Conservation (phyloP, 2,888 invertebrate species). For the Cybosia mesomella region DNA sequence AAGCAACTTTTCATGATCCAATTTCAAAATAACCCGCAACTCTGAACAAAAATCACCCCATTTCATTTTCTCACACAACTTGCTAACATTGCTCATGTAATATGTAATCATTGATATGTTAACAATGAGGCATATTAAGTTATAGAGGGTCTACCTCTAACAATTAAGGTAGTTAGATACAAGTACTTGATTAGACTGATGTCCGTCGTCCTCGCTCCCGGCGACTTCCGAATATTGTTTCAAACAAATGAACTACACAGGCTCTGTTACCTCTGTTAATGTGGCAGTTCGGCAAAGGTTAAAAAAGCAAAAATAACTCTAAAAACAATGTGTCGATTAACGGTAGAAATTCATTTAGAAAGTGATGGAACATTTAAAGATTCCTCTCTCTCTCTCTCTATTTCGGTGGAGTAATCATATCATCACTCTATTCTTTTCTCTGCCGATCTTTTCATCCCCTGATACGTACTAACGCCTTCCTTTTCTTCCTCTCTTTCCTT, state of each 20-base stretch:
- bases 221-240: conserved; percentile 71
- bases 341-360: neutral
- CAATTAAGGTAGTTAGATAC: conserved; percentile 70
- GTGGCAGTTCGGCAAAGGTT: neutral
- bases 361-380: neutral
- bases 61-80: neutral
- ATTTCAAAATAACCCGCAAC: neutral
- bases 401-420: too few species aligned
- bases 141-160: conserved; percentile 36
- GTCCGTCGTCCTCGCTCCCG: conserved; percentile 73
- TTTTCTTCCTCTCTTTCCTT: too few species aligned
- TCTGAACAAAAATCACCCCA: neutral
- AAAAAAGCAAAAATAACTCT: neutral
- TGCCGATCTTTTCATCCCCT: too few species aligned
- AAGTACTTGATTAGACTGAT: conserved; percentile 72
- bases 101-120: conserved; percentile 35
- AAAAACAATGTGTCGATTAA: neutral
- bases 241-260: conserved; percentile 61
- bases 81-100: conserved; percentile 1
- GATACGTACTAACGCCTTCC: too few species aligned
- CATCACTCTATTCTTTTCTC: too few species aligned
- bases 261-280: conserved; percentile 16
- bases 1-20: neutral
- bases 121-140: conserved; percentile 45
- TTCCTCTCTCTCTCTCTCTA: neutral